Evolutionary conservation across 2,888 invertebrate genomes (phyloP), one percentile per base, ranked within the genome.

Genomic region (Unio pictorum): DNA sequence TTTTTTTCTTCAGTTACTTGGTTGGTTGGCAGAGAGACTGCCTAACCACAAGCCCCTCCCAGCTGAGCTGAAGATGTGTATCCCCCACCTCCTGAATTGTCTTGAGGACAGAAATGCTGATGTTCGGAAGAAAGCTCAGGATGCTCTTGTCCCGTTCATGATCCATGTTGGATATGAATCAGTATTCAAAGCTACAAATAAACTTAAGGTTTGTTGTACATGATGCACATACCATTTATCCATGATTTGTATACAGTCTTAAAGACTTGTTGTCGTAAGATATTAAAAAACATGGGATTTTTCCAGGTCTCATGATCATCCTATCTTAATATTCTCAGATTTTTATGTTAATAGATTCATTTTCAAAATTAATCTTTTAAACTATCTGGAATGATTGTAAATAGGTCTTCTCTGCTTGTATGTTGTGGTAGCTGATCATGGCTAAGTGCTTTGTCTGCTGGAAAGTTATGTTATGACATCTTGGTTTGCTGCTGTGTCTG

Each of bases 71-170:
- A 89, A 93, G 0, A 90, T 93, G 3, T 95, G 96, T 90, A 91
- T 97, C 71, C 94, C 95, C 0, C 92, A 93, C 79, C 90, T 98
- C 67, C 96, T 94, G 90, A 92, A 93, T 57, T 95, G 96, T 85
- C 90, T 98, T 71, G 97, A 97, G 88, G 98, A 98, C 91, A 93
- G 98, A 68, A 96, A 94, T 87, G 95, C 94, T 0, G 97, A 97
- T 80, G 97, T 98, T 6, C 92, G 98, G 18, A 96, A 96, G 88
- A 95, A 95, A 84, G 94, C 97, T 1, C 94, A 94, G 68, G 97
- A 97, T 87, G 95, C 96, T 60, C 94, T 97, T 57, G 91, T 97
- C 61, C 97, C 97, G 4, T 93, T 96, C 83, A 98, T 98, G 97
- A 93, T 97, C 76, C 97, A 97, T 88, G 91, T 96, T 11, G 95